Conservation (phyloP, 2,888 invertebrate species). For the Clivina fossor region DNA sequence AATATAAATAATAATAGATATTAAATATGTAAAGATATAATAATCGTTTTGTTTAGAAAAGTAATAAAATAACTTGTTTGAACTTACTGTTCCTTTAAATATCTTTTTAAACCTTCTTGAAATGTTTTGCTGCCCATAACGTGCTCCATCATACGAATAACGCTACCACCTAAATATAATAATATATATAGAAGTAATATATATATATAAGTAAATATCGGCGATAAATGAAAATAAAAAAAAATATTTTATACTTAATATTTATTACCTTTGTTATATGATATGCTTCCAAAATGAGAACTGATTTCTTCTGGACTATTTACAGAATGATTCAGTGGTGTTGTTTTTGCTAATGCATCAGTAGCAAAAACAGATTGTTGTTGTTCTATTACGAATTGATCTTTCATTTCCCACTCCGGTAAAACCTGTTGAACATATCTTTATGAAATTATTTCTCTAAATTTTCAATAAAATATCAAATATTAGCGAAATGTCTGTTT, state of each 20-base stretch:
- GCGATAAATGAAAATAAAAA: too few species aligned
- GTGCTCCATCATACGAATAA: conserved; percentile 68
- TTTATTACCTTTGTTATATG: conserved; percentile 66
- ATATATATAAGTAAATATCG: too few species aligned
- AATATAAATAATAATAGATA: conserved; percentile 6
- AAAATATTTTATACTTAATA: conserved; percentile 39
- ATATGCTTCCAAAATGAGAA: conserved; percentile 65
- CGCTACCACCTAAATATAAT: conserved; percentile 41
- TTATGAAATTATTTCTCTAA: too few species aligned
- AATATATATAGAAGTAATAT: too few species aligned
- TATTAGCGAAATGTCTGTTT: too few species aligned
- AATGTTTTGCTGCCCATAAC: conserved; percentile 59
- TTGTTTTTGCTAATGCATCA: conserved; percentile 62
- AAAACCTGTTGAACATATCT: too few species aligned
- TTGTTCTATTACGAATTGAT: conserved; percentile 71
- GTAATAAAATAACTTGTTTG: conserved; percentile 10
- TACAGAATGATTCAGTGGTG: conserved; percentile 57
- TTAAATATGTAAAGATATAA: too few species aligned
- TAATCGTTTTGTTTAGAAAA: too few species aligned
- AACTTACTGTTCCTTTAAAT: conserved; percentile 58
- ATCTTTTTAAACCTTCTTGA: conserved; percentile 57
- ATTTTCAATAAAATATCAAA: too few species aligned
- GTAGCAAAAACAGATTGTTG: conserved; percentile 63
- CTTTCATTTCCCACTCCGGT: conserved; percentile 61
- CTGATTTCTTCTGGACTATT: conserved; percentile 61